A percentile compares a stretch with the other conserved stretches of the same genome.
Evolutionary conservation across 2,797 vertebrate species (phyloP).

Genomic region (Ptychadena robeensis): DNA sequence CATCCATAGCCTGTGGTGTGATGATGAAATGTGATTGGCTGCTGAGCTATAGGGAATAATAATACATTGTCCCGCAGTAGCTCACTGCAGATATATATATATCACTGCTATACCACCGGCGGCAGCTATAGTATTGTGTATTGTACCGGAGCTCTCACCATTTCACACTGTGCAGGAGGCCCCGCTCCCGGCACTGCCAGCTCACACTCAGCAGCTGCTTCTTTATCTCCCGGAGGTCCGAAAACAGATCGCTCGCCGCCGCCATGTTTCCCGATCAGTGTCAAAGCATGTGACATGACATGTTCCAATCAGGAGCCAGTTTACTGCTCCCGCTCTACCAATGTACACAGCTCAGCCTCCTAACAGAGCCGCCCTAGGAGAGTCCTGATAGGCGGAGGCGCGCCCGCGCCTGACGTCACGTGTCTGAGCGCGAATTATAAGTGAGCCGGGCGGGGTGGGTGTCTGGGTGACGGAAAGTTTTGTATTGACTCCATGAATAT

Average conservation of each 20-base stretch:
- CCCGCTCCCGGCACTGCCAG: conserved; percentile 90
- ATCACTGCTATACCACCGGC: no score
- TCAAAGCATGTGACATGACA: neutral
- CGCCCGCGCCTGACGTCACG: neutral
- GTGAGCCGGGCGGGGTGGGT: neutral
- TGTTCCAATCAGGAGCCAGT: neutral
- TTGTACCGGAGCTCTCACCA: no score
- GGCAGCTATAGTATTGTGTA: no score
- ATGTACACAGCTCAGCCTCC: neutral
- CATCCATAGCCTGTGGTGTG: no score
- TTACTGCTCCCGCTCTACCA: neutral
- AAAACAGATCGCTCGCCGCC: conserved; percentile 77
- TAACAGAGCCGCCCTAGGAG: neutral
- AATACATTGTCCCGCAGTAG: no score
- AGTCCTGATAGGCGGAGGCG: conserved; percentile 9
- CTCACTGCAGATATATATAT: no score
- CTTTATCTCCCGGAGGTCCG: conserved; percentile 89
- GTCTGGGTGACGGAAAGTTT: no score
- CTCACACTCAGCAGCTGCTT: conserved; percentile 89
- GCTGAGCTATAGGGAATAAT: no score
- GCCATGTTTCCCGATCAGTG: conserved; percentile 73
- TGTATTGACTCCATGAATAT: no score
- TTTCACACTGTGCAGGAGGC: conserved; percentile 91
- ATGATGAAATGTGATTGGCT: no score
- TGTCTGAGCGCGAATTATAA: conserved; percentile 16